Conservation (phyloP, 2,888 invertebrate species). For the Sarcophaga variegata region DNA sequence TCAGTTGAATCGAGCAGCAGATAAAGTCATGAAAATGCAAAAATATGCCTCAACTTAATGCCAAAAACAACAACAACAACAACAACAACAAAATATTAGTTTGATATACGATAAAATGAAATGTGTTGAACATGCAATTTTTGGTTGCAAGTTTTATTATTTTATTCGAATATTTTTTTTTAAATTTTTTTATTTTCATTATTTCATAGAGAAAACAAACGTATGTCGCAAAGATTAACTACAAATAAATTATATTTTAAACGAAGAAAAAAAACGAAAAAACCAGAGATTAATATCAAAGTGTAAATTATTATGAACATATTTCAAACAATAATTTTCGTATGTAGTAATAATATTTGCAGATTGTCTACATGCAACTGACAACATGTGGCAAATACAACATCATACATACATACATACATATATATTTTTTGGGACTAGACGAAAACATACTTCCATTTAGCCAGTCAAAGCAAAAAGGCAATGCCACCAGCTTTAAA, state of each 20-base stretch:
- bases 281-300: constrained; percentile 63
- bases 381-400: constrained; percentile 11
- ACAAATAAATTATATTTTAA: constrained; percentile 60
- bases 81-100: constrained; percentile 1
- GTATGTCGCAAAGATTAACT: constrained; percentile 54
- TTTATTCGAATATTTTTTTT: not conserved
- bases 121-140: constrained; percentile 57
- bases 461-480: constrained; percentile 8
- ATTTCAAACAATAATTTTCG: constrained; percentile 50
- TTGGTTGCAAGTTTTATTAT: constrained; percentile 6
- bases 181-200: constrained; percentile 8
- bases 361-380: constrained; percentile 50
- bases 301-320: constrained; percentile 66
- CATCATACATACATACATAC: not conserved
- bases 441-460: not conserved
- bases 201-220: constrained; percentile 34
- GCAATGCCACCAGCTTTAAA: not conserved
- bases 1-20: constrained; percentile 30
- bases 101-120: constrained; percentile 33
- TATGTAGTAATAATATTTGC: constrained; percentile 46
- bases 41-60: constrained; percentile 57
- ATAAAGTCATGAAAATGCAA: constrained; percentile 51
- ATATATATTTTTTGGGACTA: no score
- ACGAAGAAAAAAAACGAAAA: constrained; percentile 8
- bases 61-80: constrained; percentile 42